Evolutionary conservation across 2,113 vertebrate species (phyloP), one percentile per base, ranked within the genome.

Genomic region (Scalopus aquaticus): DNA sequence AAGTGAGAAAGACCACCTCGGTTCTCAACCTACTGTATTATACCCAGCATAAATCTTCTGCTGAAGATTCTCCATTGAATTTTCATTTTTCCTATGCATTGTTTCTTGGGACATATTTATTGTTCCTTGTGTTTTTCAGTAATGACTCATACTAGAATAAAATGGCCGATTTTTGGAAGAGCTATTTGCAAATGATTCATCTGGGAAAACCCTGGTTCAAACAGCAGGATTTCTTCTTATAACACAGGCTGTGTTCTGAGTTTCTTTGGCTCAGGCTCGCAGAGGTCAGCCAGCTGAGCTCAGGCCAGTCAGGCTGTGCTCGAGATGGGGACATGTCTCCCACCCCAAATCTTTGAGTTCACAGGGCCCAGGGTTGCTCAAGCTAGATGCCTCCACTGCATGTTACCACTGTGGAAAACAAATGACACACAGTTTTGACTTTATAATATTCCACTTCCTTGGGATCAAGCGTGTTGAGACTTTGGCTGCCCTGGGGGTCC

Each of bases 281-380:
- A 3, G 16, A 6, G n/a, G 42, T 54, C 51, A 62, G 30, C 16
- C 62, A 30, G 17, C n/a, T 26, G 32, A 77, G 4, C 11, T 19
- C 32, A 17, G 49, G 9, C 0, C 13, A 2, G 4, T 30, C 10
- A 2, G 15, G n/a, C 3, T 0, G 35, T 9, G 6, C 10, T 2
- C 1, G 12, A 49, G 8, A 0, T 12, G 1, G 22, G 1, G 22
- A 5, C 60, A n/a, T n/a, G n/a, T n/a, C n/a, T n/a, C n/a, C n/a
- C n/a, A n/a, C n/a, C n/a, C n/a, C n/a, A n/a, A n/a, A n/a, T n/a
- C 32, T 44, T 44, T 5, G 9, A 44, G 44, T 56, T 51, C 9
- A 2, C 1, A 2, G 17, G 17, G 1, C 42, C n/a, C 9, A n/a
- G 20, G n/a, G 46, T 67, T 67, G 39, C 19, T 65, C 13, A 9